phyloP scores from a whole-genome alignment of 2,113 vertebrate genomes.

The Channa argus region DNA sequence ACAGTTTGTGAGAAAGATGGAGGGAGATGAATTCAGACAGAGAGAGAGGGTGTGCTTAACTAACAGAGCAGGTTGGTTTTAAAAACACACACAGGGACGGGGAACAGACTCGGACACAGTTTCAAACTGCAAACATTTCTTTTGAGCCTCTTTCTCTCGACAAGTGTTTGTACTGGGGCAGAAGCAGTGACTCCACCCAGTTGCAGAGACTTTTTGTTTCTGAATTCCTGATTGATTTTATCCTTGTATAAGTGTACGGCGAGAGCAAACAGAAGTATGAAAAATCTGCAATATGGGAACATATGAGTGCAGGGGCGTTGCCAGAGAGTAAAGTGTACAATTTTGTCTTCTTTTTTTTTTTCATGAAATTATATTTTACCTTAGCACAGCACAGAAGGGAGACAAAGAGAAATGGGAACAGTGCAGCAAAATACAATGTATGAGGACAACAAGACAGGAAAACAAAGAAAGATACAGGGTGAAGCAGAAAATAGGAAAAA shows the following conservation, averaged over 20 bases:
- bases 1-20: neutral
- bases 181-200: no score
- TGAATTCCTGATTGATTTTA: constrained; percentile 9
- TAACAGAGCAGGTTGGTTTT: neutral
- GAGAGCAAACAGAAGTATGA: neutral
- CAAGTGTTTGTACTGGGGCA: neutral
- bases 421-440: neutral
- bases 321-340: neutral
- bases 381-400: neutral
- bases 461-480: neutral
- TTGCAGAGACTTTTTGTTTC: neutral
- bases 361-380: neutral
- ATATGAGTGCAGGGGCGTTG: neutral
- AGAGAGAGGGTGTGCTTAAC: neutral
- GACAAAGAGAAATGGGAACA: neutral
- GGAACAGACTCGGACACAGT: neutral
- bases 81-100: neutral
- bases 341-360: neutral
- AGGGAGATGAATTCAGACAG: neutral
- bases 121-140: neutral
- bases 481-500: neutral
- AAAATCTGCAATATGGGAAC: neutral
- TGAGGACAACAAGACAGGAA: neutral
- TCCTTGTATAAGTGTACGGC: neutral
- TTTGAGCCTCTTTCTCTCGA: neutral